Evolutionary conservation across 2,797 vertebrate species (phyloP), one percentile per base, ranked within the genome.

Genomic region (Monodelphis domestica): DNA sequence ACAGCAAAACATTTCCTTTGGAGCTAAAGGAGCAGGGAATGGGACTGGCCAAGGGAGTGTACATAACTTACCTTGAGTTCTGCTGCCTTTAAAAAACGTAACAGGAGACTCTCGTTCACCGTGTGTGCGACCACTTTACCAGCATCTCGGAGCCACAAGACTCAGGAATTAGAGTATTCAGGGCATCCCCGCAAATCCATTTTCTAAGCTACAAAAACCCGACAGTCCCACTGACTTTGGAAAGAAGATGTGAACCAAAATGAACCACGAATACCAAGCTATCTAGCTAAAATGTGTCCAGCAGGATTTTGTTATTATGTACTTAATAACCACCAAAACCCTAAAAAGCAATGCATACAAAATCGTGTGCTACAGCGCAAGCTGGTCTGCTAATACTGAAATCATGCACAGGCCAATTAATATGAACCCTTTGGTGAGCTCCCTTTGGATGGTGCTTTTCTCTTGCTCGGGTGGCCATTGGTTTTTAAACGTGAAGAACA

Each of bases 241-340:
- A n/a, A 91, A 54, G 29, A 17, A 55, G 63, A 9, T 52, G 3
- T 14, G 0, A 50, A 5, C 5, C 17, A 45, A 15, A 29, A 26
- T 50, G 87, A 84, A 50, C 33, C 28, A 28, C 0, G 11, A 17
- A 56, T 30, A 33, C 30, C 63, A 28, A 28, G 7, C 15, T 17
- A 5, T 0, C 12, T 30, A 50, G 50, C 54, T 89, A 45, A 55
- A 4, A 5, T 0, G 21, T 57, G 33, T 15, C 28, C 0, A 1
- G 45, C 0, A 0, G 0, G 52, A 78, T n/a, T n/a, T n/a, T n/a
- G n/a, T n/a, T n/a, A n/a, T n/a, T n/a, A n/a, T n/a, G n/a, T n/a
- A n/a, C n/a, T n/a, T n/a, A n/a, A n/a, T n/a, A n/a, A n/a, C n/a
- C n/a, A n/a, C n/a, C n/a, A n/a, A n/a, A n/a, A n/a, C n/a, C n/a